phyloP scores from a whole-genome alignment of 2,888 invertebrate species.

The Nomada flava region DNA sequence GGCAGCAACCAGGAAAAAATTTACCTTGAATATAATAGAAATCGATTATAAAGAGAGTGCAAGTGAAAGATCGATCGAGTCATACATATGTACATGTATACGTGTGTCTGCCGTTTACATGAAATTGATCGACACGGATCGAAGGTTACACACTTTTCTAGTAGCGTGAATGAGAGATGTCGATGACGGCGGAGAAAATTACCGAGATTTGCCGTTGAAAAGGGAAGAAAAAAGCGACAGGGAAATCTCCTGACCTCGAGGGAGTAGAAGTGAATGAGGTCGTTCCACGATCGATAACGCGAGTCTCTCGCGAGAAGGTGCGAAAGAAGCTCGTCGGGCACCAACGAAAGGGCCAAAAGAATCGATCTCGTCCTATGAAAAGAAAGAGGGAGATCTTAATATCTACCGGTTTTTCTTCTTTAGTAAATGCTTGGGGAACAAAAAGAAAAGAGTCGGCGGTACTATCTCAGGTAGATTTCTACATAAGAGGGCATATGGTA shows the following conservation, averaged over 20 bases:
- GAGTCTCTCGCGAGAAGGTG: conserved; percentile 69
- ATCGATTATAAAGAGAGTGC: background rate
- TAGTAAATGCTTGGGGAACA: conserved; percentile 25
- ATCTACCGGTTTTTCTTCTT: conserved; percentile 38
- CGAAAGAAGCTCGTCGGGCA: conserved; percentile 62
- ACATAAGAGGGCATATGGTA: conserved; percentile 51
- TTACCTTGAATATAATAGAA: background rate
- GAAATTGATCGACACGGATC: conserved; percentile 23
- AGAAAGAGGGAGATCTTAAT: conserved; percentile 44
- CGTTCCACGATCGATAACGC: conserved; percentile 73
- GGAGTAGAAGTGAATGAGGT: conserved; percentile 74
- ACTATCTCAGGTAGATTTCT: conserved; percentile 60
- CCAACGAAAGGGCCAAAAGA: conserved; percentile 58
- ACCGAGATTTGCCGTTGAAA: conserved; percentile 27
- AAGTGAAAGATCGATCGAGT: conserved; percentile 20
- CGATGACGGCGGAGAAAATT: conserved; percentile 59
- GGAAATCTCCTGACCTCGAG: conserved; percentile 71
- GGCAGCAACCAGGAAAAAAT: background rate
- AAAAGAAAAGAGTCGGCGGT: conserved; percentile 19
- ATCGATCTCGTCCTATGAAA: conserved; percentile 60
- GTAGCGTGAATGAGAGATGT: conserved; percentile 55
- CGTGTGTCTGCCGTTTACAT: too few relatives aligned
- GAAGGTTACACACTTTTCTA: conserved; percentile 7
- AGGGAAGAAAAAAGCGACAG: conserved; percentile 37
- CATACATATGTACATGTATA: background rate